These are phyloP conservation scores for Mirza zaza DNA, from an alignment of 2,113 vertebrate genomes.

Conservation along the genomic window DNA sequence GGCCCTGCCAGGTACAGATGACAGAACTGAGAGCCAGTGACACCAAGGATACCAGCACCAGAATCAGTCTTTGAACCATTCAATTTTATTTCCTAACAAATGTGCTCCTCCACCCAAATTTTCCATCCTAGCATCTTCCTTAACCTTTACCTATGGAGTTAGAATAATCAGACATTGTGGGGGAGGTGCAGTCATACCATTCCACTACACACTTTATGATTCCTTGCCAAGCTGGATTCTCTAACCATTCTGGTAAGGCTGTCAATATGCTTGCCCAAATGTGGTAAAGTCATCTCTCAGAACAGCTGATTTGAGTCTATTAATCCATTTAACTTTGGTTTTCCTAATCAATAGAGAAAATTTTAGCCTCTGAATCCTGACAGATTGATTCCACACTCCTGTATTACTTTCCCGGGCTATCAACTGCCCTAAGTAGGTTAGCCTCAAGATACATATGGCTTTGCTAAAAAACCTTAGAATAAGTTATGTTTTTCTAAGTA, in stretches of 20 bases:
- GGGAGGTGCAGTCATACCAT: not conserved
- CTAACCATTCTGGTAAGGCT: not conserved
- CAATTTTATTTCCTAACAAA: constrained; percentile 18
- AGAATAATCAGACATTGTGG: not conserved
- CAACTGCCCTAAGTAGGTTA: not conserved
- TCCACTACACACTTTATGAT: not conserved
- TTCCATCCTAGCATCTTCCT: not conserved
- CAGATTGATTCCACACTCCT: not conserved
- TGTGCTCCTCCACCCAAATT: not conserved
- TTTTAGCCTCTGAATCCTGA: constrained; percentile 32
- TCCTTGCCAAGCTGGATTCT: not conserved
- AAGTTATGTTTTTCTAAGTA: not conserved
- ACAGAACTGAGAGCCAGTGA: not conserved
- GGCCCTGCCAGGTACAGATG: not conserved
- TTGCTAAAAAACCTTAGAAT: not conserved
- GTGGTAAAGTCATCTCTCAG: not conserved
- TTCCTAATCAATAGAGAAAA: constrained; percentile 28
- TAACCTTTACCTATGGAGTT: not conserved
- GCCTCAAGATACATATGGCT: not conserved
- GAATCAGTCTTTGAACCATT: not conserved
- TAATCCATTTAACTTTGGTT: constrained; percentile 23
- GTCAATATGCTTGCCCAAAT: not conserved
- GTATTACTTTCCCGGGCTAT: not conserved
- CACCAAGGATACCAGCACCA: not conserved
- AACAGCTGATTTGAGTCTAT: not conserved